Evolutionary conservation across 2,888 invertebrate species (phyloP), one percentile per base, ranked within the genome.

Genomic region (Biston stratarius): DNA sequence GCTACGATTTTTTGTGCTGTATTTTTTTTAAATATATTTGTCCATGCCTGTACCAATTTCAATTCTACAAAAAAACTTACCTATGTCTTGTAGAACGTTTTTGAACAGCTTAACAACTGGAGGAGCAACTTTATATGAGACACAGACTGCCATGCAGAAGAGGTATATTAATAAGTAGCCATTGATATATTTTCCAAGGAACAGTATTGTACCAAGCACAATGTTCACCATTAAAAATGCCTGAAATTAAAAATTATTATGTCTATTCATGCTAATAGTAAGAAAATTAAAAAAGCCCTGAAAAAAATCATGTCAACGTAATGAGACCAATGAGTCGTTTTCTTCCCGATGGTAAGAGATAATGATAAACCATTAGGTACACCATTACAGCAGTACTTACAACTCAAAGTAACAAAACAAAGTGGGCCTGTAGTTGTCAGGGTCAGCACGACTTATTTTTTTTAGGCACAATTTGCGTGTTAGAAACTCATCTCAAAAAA

Each of bases 141-240:
- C 66, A 74, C 87, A 85, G 70, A 87, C 60, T 62, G 82, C 71
- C 86, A 90, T 89, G 64, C 79, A 82, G 14, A 87, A 47, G 52
- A 86, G 67, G 75, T 93, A 93, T 63, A 83, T 75, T 67, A 92
- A 70, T 69, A 85, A 69, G 75, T 91, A 92, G 64, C 91, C 91
- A 85, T 82, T 89, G 48, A 88, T 79, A 77, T 85, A 90, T 75
- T 85, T 89, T 71, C 89, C 91, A 74, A 85, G 77, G 45, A 91
- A 66, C 71, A 91, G 88, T 61, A 84, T 70, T 62, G 83, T 66
- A 53, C 85, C 83, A 67, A 92, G 78, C 69, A 86, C 76, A 72
- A 92, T 88, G 76, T 91, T 90, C 53, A 88, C 79, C 70, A 91
- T 73, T 66, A 94, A 72, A 78, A 91, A 94, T 65, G 92, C 92